Conservation (phyloP, 2,113 vertebrate genomes). For the Petrocephalus microphthalmus region DNA sequence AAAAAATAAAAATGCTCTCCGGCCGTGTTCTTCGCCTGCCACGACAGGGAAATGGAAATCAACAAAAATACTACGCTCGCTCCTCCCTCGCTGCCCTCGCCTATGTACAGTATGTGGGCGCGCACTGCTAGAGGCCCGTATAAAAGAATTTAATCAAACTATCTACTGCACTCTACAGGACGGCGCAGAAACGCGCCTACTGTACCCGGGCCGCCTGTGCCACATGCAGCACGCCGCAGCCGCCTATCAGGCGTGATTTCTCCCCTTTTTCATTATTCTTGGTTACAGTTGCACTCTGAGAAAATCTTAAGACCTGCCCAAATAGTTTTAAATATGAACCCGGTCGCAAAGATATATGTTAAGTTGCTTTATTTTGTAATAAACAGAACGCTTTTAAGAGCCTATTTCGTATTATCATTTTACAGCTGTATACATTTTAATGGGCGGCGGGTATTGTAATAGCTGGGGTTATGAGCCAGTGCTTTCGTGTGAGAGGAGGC, state of each 20-base stretch:
- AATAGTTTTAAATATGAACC: not conserved
- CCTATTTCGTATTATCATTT: not conserved
- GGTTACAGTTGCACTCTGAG: not conserved
- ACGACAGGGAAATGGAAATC: slow-evolving; percentile 49
- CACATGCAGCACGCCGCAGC: not conserved
- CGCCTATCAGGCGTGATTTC: no score
- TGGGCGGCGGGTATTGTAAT: not conserved
- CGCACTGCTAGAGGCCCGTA: slow-evolving; percentile 28
- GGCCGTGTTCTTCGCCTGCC: slow-evolving; percentile 47
- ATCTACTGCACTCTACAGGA: slow-evolving; percentile 67
- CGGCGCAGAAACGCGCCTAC: slow-evolving; percentile 43
- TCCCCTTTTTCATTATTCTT: not conserved
- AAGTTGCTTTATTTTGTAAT: not conserved
- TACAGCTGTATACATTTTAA: not conserved
- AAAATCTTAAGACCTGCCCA: not conserved
- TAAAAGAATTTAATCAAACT: slow-evolving; percentile 45
- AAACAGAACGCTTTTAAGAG: not conserved
- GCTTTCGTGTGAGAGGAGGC: not conserved
- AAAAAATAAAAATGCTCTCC: slow-evolving; percentile 37
- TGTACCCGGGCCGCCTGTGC: not conserved
- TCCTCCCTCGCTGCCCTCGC: slow-evolving; percentile 56
- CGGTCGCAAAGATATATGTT: not conserved
- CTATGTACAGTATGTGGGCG: slow-evolving; percentile 46
- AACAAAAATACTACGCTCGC: slow-evolving; percentile 55
- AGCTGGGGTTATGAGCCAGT: not conserved